Evolutionary conservation across 35 echinoderm and acorn worm genomes (phyloP).

Genomic region (Patiria miniata): DNA sequence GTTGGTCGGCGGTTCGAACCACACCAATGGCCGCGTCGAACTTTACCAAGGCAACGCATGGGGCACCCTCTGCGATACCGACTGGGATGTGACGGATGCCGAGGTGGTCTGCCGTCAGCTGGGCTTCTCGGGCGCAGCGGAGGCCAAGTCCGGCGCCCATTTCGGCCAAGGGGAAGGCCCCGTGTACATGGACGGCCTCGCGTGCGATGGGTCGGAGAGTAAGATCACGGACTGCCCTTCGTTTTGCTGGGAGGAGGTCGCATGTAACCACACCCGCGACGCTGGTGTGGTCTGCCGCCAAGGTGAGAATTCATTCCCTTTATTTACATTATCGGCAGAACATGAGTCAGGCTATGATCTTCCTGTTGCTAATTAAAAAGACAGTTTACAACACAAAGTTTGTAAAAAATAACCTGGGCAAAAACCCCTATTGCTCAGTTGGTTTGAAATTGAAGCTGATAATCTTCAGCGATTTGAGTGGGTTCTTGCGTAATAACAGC

Average conservation of each 20-base stretch:
- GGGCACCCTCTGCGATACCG: slow-evolving; percentile 29
- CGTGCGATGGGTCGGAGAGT: background rate
- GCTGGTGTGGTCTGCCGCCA: slow-evolving; percentile 26
- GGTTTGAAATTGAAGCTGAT: too few relatives aligned
- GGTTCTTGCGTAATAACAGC: too few relatives aligned
- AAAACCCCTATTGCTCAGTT: too few relatives aligned
- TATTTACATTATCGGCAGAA: too few relatives aligned
- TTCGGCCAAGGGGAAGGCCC: slow-evolving; percentile 19
- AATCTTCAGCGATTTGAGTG: too few relatives aligned
- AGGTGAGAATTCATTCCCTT: background rate
- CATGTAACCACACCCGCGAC: background rate
- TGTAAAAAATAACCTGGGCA: too few relatives aligned
- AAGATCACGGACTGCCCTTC: slow-evolving; percentile 9
- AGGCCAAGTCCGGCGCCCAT: slow-evolving; percentile 16
- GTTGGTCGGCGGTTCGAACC: slow-evolving; percentile 3
- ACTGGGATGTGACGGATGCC: slow-evolving; percentile 35
- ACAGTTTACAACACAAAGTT: too few relatives aligned
- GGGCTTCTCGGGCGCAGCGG: slow-evolving; percentile 18
- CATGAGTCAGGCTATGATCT: too few relatives aligned
- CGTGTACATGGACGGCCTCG: slow-evolving; percentile 4
- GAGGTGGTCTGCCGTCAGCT: slow-evolving; percentile 23
- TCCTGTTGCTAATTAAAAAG: too few relatives aligned
- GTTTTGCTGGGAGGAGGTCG: background rate
- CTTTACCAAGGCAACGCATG: background rate
- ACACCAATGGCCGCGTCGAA: slow-evolving; percentile 23